Conservation (phyloP, 1,140 invertebrate genomes). For the Bombus cullumanus region DNA sequence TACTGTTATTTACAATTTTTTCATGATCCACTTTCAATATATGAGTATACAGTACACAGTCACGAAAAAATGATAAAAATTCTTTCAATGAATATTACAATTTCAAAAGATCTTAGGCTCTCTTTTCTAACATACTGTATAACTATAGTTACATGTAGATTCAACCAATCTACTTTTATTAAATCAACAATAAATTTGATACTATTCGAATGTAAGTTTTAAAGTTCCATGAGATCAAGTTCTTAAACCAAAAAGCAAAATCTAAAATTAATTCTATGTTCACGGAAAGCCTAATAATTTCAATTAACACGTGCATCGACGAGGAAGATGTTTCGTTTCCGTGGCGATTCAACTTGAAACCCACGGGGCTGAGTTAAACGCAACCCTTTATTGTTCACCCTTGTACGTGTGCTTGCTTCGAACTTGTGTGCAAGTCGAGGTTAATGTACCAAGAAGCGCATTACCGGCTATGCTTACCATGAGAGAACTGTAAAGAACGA, state of each 20-base stretch:
- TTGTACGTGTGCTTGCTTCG: constrained; percentile 5
- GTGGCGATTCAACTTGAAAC: constrained; percentile 22
- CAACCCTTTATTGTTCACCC: constrained; percentile 58
- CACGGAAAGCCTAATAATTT: constrained; percentile 17
- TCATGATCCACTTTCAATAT: no score
- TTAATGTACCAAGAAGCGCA: constrained; percentile 80
- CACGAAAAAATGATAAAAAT: no score
- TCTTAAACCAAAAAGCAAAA: no score
- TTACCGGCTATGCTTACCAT: constrained; percentile 74
- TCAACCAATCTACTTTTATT: neutral
- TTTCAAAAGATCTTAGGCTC: no score
- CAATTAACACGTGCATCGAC: constrained; percentile 45
- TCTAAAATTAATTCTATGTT: neutral
- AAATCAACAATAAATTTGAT: no score
- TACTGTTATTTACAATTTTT: no score
- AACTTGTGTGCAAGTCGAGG: constrained; percentile 58
- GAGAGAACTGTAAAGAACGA: constrained; percentile 66
- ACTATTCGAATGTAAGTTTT: no score
- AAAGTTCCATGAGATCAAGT: neutral
- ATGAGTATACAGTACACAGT: no score
- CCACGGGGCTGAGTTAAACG: constrained; percentile 1
- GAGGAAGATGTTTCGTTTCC: constrained; percentile 52
- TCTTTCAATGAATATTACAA: no score
- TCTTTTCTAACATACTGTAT: no score
- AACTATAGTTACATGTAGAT: no score